Percentiles rank a stretch among this genome's conserved stretches.
Evolutionary conservation across 2,888 invertebrate genomes (phyloP).

Genomic region (Lucinisca nassula): DNA sequence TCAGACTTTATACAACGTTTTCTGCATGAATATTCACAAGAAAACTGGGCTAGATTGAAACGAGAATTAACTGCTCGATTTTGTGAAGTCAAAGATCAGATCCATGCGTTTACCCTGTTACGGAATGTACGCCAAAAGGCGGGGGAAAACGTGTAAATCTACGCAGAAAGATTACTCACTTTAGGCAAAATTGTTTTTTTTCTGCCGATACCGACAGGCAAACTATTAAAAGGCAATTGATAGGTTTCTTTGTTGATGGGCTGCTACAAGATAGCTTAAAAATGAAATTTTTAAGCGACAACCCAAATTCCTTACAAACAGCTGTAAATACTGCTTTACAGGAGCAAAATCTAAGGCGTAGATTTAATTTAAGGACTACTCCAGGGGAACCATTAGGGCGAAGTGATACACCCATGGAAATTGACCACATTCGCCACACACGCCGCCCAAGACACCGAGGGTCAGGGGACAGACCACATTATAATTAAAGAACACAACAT

Average conservation of each 20-base stretch:
- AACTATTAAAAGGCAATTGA: conserved; percentile 19
- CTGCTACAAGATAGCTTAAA: background rate
- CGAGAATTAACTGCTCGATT: background rate
- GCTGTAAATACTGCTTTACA: background rate
- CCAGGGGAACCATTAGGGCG: background rate
- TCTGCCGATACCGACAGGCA: background rate
- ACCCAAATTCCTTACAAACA: conserved; percentile 11
- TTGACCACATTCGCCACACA: background rate
- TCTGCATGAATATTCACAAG: background rate
- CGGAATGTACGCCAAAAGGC: conserved; percentile 10
- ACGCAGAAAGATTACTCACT: conserved; percentile 9
- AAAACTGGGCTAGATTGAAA: background rate
- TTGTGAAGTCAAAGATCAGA: conserved; percentile 1
- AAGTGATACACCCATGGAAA: background rate
- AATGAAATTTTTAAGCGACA: conserved; percentile 31
- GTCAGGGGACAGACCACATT: too few relatives aligned
- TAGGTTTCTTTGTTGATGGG: conserved; percentile 26
- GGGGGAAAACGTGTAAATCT: background rate
- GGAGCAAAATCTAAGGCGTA: conserved; percentile 26
- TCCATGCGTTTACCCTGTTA: conserved; percentile 14
- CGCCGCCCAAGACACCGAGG: too few relatives aligned
- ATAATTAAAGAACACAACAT: too few relatives aligned
- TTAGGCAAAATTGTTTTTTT: background rate
- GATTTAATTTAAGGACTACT: background rate
- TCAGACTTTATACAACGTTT: background rate